These are phyloP conservation scores for Abrostola triplasia DNA, from an alignment of 2,888 invertebrate genomes.

Conservation along the genomic window DNA sequence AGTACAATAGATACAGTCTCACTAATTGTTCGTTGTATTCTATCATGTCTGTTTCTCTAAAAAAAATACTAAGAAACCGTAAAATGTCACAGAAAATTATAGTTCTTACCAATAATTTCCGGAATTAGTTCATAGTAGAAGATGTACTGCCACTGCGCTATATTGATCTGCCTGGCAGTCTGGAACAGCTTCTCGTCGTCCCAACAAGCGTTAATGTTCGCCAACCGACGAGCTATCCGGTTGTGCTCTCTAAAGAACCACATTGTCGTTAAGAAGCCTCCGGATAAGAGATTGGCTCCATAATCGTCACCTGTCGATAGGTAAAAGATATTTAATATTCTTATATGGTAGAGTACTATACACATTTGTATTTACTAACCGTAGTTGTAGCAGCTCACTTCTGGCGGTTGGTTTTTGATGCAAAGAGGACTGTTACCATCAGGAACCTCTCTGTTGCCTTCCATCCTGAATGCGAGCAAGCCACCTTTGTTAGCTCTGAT, in stretches of 20 bases:
- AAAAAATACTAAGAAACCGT: no score
- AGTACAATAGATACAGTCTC: neutral
- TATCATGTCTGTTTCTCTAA: neutral
- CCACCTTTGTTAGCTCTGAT: constrained; percentile 56
- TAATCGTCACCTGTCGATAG: constrained; percentile 47
- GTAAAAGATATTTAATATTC: neutral
- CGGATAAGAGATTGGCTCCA: constrained; percentile 54
- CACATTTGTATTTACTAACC: constrained; percentile 28
- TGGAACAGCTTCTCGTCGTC: constrained; percentile 93
- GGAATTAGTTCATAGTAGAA: constrained; percentile 94
- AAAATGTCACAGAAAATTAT: no score
- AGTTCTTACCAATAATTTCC: constrained; percentile 90
- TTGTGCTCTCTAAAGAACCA: constrained; percentile 92
- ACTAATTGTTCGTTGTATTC: neutral
- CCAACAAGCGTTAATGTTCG: constrained; percentile 94
- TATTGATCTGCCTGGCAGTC: constrained; percentile 89
- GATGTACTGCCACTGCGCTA: constrained; percentile 93
- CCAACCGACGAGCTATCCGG: constrained; percentile 90
- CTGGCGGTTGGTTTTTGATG: constrained; percentile 57
- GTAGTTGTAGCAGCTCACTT: constrained; percentile 68
- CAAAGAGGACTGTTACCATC: constrained; percentile 44
- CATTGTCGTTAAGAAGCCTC: constrained; percentile 50
- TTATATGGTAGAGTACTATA: no score
- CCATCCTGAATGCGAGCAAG: constrained; percentile 56
- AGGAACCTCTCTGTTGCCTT: constrained; percentile 59